phyloP scores from a whole-genome alignment of 2,888 invertebrate genomes.

The Mamestra brassicae region DNA sequence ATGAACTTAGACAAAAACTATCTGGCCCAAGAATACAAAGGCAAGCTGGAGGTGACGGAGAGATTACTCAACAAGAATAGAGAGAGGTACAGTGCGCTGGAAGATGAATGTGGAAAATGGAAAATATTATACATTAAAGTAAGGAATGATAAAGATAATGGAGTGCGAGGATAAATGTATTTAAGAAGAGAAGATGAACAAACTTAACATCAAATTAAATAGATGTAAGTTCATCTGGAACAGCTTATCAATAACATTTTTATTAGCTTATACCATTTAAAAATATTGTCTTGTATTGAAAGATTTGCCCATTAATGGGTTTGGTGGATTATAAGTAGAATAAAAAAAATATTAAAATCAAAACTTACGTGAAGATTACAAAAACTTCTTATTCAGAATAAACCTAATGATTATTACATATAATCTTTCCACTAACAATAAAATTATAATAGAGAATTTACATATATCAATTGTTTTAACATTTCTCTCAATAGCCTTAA shows the following conservation, averaged over 20 bases:
- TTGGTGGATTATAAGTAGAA: no score
- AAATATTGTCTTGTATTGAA: background rate
- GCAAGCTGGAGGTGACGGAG: conserved; percentile 71
- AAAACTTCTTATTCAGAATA: background rate
- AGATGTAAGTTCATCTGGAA: background rate
- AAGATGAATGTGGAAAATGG: conserved; percentile 78
- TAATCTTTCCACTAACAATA: background rate
- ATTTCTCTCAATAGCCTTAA: no score
- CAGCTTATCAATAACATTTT: background rate
- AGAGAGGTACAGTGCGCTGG: conserved; percentile 68
- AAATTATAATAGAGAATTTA: no score
- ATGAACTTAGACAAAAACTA: background rate
- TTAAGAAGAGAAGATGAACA: background rate
- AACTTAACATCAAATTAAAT: background rate
- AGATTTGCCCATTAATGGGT: background rate
- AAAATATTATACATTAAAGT: conserved; percentile 76
- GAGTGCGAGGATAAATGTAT: conserved; percentile 9
- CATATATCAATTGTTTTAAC: no score
- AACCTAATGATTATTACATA: background rate
- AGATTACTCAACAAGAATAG: conserved; percentile 73
- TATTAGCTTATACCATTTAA: background rate
- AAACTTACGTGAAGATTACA: background rate
- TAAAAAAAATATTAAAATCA: background rate
- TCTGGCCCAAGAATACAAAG: conserved; percentile 66
- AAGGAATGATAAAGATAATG: conserved; percentile 20